phyloP scores from a whole-genome alignment of 2,888 invertebrate species.

The Agriopis marginaria region DNA sequence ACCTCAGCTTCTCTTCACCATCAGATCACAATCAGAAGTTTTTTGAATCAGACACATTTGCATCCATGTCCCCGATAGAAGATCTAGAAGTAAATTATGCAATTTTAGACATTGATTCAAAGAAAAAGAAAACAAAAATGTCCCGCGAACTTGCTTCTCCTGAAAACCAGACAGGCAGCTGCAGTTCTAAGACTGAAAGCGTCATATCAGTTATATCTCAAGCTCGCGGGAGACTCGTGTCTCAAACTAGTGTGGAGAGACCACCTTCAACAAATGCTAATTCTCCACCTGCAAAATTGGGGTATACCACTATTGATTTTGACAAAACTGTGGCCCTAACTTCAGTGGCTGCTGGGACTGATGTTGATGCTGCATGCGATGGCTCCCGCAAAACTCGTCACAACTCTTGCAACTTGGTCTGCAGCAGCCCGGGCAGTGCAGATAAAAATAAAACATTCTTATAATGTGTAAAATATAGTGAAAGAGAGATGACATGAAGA shows the following conservation, averaged over 20 bases:
- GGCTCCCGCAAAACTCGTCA: constrained; percentile 93
- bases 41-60: constrained; percentile 78
- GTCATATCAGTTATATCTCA: constrained; percentile 66
- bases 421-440: constrained; percentile 73
- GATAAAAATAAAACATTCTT: constrained; percentile 59
- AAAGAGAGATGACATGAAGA: not conserved
- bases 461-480: constrained; percentile 20
- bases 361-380: constrained; percentile 87
- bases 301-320: constrained; percentile 97
- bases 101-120: constrained; percentile 90
- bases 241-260: constrained; percentile 73
- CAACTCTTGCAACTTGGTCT: constrained; percentile 89
- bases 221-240: constrained; percentile 64
- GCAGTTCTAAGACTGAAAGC: constrained; percentile 69
- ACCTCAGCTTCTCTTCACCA: constrained; percentile 52
- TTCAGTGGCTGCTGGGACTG: constrained; percentile 90
- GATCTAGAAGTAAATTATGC: constrained; percentile 90
- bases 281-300: constrained; percentile 88
- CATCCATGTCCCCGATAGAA: constrained; percentile 76
- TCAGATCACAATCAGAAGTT: constrained; percentile 69
- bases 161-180: constrained; percentile 65
- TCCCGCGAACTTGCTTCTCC: constrained; percentile 64
- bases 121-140: constrained; percentile 68
- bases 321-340: constrained; percentile 96
- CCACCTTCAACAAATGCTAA: constrained; percentile 58